Base-by-base conservation (phyloP, 2,113 vertebrate species). In the Bos indicus region DNA sequence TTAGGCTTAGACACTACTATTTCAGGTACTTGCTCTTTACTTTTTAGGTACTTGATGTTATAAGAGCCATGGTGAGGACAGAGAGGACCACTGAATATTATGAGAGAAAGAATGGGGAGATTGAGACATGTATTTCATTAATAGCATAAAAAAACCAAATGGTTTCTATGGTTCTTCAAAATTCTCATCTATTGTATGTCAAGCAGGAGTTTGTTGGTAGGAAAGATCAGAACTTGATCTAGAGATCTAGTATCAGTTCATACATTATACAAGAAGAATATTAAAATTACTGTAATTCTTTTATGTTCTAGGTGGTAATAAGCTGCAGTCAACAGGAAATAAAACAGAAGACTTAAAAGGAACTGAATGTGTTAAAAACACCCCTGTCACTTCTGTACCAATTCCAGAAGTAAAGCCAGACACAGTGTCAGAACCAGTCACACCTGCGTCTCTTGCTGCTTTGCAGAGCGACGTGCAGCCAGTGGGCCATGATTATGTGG, bases 381-480 rank as follows among this genome's bases (percentile, higher is more conserved):
- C 98, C 14, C 95, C 98, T 13, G 97, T 98, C 36, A 96, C 99
- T 83, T 95, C 99, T 97, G 97, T 98, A 23, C 98, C 98, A 97
- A 97, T 98, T 86, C 99, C 98, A 82, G 99, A 99, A 97, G 82
- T 97, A 89, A 99, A 99, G 97, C 83, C 97, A 12, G 99, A 99
- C 0, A 59, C 98, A 0, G 96, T 99, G 54, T 86, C 98, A 67
- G 99, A 99, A 82, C 97, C 99, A 57, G 98, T 99, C 94, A 99
- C 99, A 52, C 98, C 99, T 4, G 99, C 99, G 0, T 98, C 99
- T 67, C 99, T 99, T 88, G 99, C 99, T 90, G 99, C 99, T 28
- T 98, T 99, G 97, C 99, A 99, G 98, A 99, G 99, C 89, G 99
- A 99, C n/a, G 99, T 99, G 33, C 99, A 99, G 86, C 99, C 99